phyloP scores from a whole-genome alignment of 2,113 vertebrate species.

The Ammodytes dubius region DNA sequence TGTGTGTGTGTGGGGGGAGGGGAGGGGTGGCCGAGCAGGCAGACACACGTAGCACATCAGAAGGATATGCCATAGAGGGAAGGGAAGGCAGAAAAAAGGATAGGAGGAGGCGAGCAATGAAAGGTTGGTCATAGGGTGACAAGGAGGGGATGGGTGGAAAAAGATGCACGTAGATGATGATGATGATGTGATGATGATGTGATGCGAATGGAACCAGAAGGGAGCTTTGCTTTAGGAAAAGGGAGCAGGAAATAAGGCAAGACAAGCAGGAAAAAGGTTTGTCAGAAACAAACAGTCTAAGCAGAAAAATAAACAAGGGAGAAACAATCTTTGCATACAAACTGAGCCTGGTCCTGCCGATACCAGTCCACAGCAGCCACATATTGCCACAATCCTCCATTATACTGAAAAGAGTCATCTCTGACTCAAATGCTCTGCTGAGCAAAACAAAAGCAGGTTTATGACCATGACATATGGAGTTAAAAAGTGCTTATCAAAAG shows the following conservation, averaged over 20 bases:
- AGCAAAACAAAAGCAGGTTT: not conserved
- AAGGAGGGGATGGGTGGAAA: slow-evolving; percentile 22
- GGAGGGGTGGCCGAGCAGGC: slow-evolving; percentile 28
- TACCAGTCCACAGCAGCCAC: not conserved
- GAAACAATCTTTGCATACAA: slow-evolving; percentile 10
- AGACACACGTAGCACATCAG: slow-evolving; percentile 70
- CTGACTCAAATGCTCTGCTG: not conserved
- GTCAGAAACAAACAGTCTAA: not conserved
- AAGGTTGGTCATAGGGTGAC: slow-evolving; percentile 43
- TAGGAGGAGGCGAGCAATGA: slow-evolving; percentile 24
- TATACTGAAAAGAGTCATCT: not conserved
- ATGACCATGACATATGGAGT: not conserved
- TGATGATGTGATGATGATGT: not conserved
- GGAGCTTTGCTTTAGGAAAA: slow-evolving; percentile 26
- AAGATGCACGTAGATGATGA: not conserved
- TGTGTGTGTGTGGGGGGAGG: slow-evolving; percentile 25
- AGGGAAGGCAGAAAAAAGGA: slow-evolving; percentile 34
- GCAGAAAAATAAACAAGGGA: not conserved
- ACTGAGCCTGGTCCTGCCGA: not conserved
- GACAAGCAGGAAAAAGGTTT: not conserved
- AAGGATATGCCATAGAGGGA: slow-evolving; percentile 56
- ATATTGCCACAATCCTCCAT: not conserved
- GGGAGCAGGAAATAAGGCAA: slow-evolving; percentile 10
- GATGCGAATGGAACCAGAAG: not conserved
- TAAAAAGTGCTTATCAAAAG: not conserved